Base-by-base conservation (phyloP, 2,113 vertebrate species). In the Brachyistius frenatus region DNA sequence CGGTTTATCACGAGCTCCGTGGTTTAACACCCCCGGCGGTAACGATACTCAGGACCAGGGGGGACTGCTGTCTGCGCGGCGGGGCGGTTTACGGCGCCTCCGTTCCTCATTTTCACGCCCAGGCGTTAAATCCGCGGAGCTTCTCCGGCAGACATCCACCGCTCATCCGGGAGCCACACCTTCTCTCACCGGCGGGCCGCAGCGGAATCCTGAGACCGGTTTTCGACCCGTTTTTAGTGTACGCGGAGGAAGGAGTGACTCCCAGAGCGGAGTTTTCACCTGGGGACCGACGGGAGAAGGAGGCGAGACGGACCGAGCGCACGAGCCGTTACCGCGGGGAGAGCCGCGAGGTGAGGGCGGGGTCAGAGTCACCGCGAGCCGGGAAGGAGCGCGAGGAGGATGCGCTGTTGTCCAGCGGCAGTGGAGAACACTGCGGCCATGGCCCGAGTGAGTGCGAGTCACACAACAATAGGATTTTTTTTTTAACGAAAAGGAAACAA, bases 351-450 rank as follows among this genome's bases (percentile, higher is more conserved):
- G 80, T 94, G 96, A 90, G 83, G 77, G 88, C 96, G 93, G 95
- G 93, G 92, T 95, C 95, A 91, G 95, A 94, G 92, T 93, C 95
- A 86, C 94, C 94, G 72, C 90, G 84, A 86, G 93, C 93, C 63
- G 96, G 95, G 86, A 94, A 95, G 83, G 94, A 96, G 88, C 93
- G 93, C 84, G 84, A 94, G 78, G 90, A 90, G 54, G 96, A 96
- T 3, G 94, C 96, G 87, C 96, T 94, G 57, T 95, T 93, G 93
- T 96, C 96, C 95, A 94, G 96, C 94, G 94, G 96, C 94, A 96
- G 94, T 90, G 95, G 96, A 83, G 96, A 96, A 92, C 95, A 96
- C 95, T 90, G 92, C 93, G 37, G n/a, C 2, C 91, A 92, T 89
- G 93, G 88, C 89, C 91, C 92, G 89, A 95, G 97, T 97, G 94